Base-by-base conservation (phyloP, 1,140 invertebrate species). In the Macrotrachela quadricornifera region DNA sequence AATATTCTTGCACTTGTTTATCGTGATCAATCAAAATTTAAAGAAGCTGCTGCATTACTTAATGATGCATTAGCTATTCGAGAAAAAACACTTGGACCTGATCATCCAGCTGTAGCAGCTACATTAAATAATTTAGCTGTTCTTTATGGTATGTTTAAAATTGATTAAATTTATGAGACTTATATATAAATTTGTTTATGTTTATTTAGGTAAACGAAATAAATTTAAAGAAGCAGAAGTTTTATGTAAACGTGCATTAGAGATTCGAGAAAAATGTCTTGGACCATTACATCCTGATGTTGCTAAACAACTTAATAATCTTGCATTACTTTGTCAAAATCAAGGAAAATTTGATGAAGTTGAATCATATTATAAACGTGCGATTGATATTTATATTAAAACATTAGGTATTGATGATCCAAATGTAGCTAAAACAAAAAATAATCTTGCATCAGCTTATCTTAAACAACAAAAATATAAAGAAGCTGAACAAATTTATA, bases 261-360 rank as follows among this genome's bases (percentile, higher is more conserved):
- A 94, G 71, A 99, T 99, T 59, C 79, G 92, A 61, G 91, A 97
- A 73, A 92, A 94, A 61, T 72, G 96, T 37, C 74, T 97, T 11
- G 94, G 94, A n/a, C 80, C 81, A 63, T 88, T 96, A 70, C 94
- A 99, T 75, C 94, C 94, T 41, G 92, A 99, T 73, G 94, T 99
- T 42, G 94, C 92, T 39, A 99, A 99, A 69, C 94, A 99, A 68
- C 74, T 99, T 50, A 99, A 99, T 71, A 99, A 99, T 73, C 77
- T 99, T 43, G 94, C 94, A 16, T 75, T 99, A 46, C 77, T 99
- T 18, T 99, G 92, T 72, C 92, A 94, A 69, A 94, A 95, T 71
- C 88, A 94, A 71, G 72, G 69, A 51, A 70, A 61, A 74, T 50
- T 76, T 64, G 84, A 88, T 6, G 85, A 94, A 71, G 79, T 75